phyloP scores from a whole-genome alignment of 2,113 vertebrate species.

The Chroicocephalus ridibundus region DNA sequence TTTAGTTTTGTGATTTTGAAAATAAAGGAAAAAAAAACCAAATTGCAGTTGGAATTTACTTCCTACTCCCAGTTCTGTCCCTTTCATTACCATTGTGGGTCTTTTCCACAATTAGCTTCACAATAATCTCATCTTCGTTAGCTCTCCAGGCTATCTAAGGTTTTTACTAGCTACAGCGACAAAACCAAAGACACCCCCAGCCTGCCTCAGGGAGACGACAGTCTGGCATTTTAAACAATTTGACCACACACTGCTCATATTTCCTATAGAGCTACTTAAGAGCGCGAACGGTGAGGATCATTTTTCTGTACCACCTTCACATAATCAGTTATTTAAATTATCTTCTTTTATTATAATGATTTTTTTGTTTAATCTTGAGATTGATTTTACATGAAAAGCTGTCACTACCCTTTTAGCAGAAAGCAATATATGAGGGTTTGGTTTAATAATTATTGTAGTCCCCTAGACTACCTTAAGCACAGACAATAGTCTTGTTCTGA shows the following conservation, averaged over 20 bases:
- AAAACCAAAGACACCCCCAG: not conserved
- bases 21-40: not conserved
- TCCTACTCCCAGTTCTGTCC: not conserved
- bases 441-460: constrained; percentile 49
- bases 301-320: not conserved
- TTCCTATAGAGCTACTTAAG: not conserved
- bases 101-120: not conserved
- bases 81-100: not conserved
- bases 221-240: not conserved
- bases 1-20: not conserved
- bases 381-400: constrained; percentile 39
- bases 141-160: not conserved
- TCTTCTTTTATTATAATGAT: constrained; percentile 4
- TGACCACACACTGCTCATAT: not conserved
- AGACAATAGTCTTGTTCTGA: not conserved
- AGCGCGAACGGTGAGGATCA: not conserved
- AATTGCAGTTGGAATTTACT: not conserved
- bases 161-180: not conserved
- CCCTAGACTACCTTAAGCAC: not conserved
- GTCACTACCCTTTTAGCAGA: constrained; percentile 10
- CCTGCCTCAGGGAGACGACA: not conserved
- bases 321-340: constrained; percentile 14
- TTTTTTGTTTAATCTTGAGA: constrained; percentile 28
- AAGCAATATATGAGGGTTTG: constrained; percentile 19
- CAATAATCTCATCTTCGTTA: not conserved